Conservation (phyloP, 2,797 vertebrate genomes). For the Nannoperca obscura region DNA sequence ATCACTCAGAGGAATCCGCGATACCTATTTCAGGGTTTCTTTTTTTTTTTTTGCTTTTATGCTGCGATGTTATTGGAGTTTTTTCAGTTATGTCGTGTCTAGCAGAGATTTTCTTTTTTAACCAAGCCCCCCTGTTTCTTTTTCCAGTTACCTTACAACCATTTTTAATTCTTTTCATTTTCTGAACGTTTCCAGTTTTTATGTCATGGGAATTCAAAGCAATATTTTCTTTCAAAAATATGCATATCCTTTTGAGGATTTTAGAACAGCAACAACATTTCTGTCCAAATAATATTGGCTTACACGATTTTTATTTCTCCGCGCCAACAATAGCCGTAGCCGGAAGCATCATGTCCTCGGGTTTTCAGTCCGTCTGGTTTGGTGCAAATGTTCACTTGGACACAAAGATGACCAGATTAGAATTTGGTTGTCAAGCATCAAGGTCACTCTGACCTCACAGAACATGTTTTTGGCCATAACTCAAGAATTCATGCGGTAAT, state of each 20-base stretch:
- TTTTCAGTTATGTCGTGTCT: slow-evolving; percentile 10
- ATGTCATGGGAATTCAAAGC: background rate
- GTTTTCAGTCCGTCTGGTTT: too few relatives aligned
- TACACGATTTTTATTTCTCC: background rate
- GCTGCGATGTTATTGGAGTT: background rate
- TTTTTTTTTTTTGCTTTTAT: slow-evolving; percentile 21
- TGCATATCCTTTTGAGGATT: background rate
- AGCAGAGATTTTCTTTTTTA: background rate
- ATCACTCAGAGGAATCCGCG: slow-evolving; percentile 34
- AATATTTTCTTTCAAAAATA: background rate
- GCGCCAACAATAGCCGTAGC: too few relatives aligned
- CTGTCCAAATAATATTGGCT: background rate
- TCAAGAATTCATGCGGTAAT: too few relatives aligned
- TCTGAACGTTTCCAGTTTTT: background rate
- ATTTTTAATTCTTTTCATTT: slow-evolving; percentile 11
- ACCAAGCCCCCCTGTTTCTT: slow-evolving; percentile 4
- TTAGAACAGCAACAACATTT: background rate
- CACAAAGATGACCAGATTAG: too few relatives aligned
- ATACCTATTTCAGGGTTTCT: slow-evolving; percentile 34
- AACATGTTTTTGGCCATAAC: too few relatives aligned
- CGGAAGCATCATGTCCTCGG: too few relatives aligned
- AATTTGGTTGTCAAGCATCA: too few relatives aligned
- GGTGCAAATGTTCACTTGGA: too few relatives aligned
- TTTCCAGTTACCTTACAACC: background rate
- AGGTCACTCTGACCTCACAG: too few relatives aligned